Evolutionary conservation across 1,140 invertebrate genomes (phyloP), one percentile per base, ranked within the genome.

Genomic region (Panonychus citri): DNA sequence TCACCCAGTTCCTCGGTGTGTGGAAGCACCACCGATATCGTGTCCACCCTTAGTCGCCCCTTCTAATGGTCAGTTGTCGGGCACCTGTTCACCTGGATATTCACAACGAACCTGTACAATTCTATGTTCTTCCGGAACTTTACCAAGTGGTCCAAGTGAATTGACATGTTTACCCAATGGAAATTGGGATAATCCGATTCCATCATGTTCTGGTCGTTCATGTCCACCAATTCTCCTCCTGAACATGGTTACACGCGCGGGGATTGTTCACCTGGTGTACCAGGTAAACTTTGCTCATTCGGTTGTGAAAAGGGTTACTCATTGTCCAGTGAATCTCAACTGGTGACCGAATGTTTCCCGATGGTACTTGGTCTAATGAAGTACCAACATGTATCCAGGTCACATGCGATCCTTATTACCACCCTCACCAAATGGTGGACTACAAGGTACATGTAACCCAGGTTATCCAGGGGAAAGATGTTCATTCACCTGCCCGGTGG

Each of bases 301-400:
- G 39, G 40, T 8, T 61, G 60, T 48, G 54, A 58, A 13, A 54
- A 51, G n/a, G 60, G 60, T 7, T 61, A 58, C 26, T 27, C 17
- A 24, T 40, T 61, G 19, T 15, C 3, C 7, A 56, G 57, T 10
- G 30, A 12, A 1, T n/a, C 30, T 12, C 42, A 50, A n/a, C 17
- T 27, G 5, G 53, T 50, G 0, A 17, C 56, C 0, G 54, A 40
- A 5, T 61, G 60, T 37, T 46, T 53, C 21, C 13, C 54, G 0
- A 52, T 27, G 50, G 50, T 2, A 52, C 50, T 12, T 52, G 50
- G 50, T 52, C 50, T 27, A 15, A 15, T 27, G 19, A 0, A 4
- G 7, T 25, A 3, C 50, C 50, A 3, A 25, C 21, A 27, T 52
- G 50, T 52, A 15, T 46, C 2, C 43, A n/a, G 1, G 2, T 46